Percentiles rank a stretch among this genome's conserved stretches.
Evolutionary conservation across 2,797 vertebrate genomes (phyloP).

Genomic region (Periparus ater): DNA sequence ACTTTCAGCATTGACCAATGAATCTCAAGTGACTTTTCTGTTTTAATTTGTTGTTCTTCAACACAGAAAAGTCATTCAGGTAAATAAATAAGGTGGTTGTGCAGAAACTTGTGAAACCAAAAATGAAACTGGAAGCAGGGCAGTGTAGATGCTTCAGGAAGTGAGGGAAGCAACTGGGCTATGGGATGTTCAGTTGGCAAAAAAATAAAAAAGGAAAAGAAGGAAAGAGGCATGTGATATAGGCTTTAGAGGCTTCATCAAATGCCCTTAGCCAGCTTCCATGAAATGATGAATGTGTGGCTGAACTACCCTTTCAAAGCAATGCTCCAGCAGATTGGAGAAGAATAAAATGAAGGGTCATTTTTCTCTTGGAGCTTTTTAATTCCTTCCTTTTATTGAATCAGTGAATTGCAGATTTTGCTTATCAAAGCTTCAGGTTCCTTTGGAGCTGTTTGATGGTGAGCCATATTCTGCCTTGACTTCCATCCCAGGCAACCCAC

Average conservation of each 20-base stretch:
- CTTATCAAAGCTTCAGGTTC: constrained; percentile 34
- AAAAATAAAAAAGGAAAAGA: neutral
- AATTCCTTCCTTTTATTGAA: constrained; percentile 31
- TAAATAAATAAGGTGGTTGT: neutral
- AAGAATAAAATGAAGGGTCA: neutral
- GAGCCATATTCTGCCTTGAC: constrained; percentile 9
- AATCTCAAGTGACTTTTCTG: neutral
- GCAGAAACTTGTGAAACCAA: neutral
- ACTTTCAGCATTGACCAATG: neutral
- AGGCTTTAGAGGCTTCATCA: neutral
- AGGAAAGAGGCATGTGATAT: neutral
- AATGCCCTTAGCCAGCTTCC: neutral
- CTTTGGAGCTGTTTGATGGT: constrained; percentile 37
- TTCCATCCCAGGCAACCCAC: constrained; percentile 23
- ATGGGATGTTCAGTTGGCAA: neutral
- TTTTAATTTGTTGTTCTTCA: neutral
- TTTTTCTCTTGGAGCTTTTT: constrained; percentile 23
- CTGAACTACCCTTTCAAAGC: constrained; percentile 7
- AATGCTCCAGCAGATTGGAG: neutral
- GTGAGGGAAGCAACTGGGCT: neutral
- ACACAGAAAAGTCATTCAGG: neutral
- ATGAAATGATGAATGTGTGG: constrained; percentile 6
- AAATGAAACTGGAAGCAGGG: neutral
- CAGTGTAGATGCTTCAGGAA: neutral
- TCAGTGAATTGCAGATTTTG: neutral